Percentiles rank a stretch among this genome's conserved stretches.
phyloP scores from a whole-genome alignment of 2,888 invertebrate species.

The Stenchaetothrips biformis region DNA sequence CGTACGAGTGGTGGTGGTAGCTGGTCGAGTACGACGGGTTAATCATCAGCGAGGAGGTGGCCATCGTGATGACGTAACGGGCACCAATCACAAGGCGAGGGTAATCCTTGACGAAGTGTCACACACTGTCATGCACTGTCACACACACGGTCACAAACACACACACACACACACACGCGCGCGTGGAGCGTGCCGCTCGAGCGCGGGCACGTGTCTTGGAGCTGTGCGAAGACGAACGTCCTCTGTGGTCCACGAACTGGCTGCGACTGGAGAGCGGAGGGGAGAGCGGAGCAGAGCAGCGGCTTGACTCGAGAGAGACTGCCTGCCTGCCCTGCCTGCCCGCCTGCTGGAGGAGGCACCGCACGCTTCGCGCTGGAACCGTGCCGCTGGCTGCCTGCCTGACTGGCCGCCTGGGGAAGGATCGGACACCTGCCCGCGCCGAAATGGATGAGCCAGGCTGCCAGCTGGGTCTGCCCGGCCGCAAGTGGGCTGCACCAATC shows the following conservation, averaged over 20 bases:
- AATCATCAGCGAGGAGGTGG: conserved; percentile 3
- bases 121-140: not conserved
- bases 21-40: not conserved
- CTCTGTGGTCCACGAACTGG: not conserved
- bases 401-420: not conserved
- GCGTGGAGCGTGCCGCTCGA: not conserved
- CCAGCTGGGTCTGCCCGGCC: not conserved
- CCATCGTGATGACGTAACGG: not conserved
- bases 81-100: not conserved
- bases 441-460: not conserved
- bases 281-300: not conserved
- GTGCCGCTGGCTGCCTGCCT: not conserved
- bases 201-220: not conserved
- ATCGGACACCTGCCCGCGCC: not conserved
- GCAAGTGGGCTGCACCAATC: conserved; percentile 11
- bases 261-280: not conserved
- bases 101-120: not conserved
- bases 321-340: not conserved
- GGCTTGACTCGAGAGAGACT: not conserved
- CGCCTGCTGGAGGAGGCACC: not conserved
- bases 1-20: conserved; percentile 16
- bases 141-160: not conserved
- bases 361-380: not conserved
- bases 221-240: not conserved
- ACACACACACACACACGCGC: not conserved